Percentiles rank a stretch among this genome's conserved stretches.
These are phyloP conservation scores for Oncopeltus fasciatus DNA, from an alignment of 1,140 invertebrate genomes.

Conservation along the genomic window DNA sequence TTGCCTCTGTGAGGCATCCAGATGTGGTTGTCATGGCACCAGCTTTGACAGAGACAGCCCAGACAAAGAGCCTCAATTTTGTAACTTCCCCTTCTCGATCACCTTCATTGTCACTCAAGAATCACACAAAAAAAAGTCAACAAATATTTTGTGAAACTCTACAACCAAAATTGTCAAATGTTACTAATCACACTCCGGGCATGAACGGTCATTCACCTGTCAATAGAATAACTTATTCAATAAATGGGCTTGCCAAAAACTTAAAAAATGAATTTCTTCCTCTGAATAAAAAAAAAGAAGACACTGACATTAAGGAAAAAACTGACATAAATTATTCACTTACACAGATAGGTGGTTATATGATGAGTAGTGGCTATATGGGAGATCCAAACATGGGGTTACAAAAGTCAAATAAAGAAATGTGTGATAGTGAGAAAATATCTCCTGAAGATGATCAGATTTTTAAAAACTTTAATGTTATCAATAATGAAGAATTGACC, in stretches of 20 bases:
- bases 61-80: slow-evolving; percentile 40
- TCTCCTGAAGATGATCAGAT: slow-evolving; percentile 35
- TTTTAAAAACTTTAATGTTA: slow-evolving; percentile 30
- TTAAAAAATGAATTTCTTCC: slow-evolving; percentile 29
- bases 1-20: slow-evolving; percentile 34
- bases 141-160: slow-evolving; percentile 16
- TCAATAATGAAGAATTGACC: slow-evolving; percentile 27
- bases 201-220: slow-evolving; percentile 24
- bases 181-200: not conserved
- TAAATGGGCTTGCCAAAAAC: slow-evolving; percentile 22
- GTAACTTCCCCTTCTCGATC: slow-evolving; percentile 7
- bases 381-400: slow-evolving; percentile 50
- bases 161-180: slow-evolving; percentile 4
- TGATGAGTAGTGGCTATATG: slow-evolving; percentile 44
- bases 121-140: not conserved
- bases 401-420: slow-evolving; percentile 21
- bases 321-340: slow-evolving; percentile 4
- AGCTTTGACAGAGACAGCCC: slow-evolving; percentile 49
- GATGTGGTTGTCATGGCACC: slow-evolving; percentile 55
- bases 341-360: slow-evolving; percentile 26
- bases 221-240: slow-evolving; percentile 25
- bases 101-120: slow-evolving; percentile 11
- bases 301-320: not conserved
- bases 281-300: slow-evolving; percentile 30
- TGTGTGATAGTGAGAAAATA: not conserved